A percentile compares a stretch with the other conserved stretches of the same genome.
Evolutionary conservation across 1,140 invertebrate genomes (phyloP).

Genomic region (Sycobia sp.): DNA sequence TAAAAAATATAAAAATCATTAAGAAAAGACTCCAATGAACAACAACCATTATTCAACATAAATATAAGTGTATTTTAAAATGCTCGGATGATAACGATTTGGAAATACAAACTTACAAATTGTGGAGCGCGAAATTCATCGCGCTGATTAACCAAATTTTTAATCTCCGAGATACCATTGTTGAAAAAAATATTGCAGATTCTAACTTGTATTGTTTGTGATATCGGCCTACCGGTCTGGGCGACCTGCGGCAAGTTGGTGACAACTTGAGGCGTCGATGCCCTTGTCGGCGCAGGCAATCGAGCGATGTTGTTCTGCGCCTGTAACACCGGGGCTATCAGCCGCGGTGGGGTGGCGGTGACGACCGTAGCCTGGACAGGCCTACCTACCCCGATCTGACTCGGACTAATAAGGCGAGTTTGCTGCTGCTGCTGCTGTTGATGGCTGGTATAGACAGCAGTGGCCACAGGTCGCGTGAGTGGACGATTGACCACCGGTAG

Average conservation of each 20-base stretch:
- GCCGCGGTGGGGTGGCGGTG: conserved; percentile 48
- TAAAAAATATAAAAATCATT: too few species aligned
- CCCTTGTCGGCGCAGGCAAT: conserved; percentile 50
- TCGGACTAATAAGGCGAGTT: conserved; percentile 45
- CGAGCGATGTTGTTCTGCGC: conserved; percentile 39
- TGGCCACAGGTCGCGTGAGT: conserved; percentile 41
- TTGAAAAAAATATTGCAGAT: too few species aligned
- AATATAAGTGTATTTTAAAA: too few species aligned
- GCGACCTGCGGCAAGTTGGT: conserved; percentile 43
- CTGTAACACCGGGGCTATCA: conserved; percentile 56
- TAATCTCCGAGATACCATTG: too few species aligned
- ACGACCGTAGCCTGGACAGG: conserved; percentile 56
- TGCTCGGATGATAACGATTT: too few species aligned
- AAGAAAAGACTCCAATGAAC: too few species aligned
- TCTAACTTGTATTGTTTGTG: conserved; percentile 56
- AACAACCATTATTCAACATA: too few species aligned
- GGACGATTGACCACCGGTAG: conserved; percentile 50
- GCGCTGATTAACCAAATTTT: too few species aligned
- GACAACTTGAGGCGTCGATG: conserved; percentile 45
- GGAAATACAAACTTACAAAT: too few species aligned
- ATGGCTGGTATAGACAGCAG: conserved; percentile 11
- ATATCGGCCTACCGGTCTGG: conserved; percentile 46
- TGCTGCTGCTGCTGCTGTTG: conserved; percentile 37
- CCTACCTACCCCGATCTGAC: conserved; percentile 43
- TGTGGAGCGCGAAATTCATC: too few species aligned